Percentiles rank a stretch among this genome's conserved stretches.
These are phyloP conservation scores for Alentia gelatinosa DNA, from an alignment of 2,888 invertebrate genomes.

Conservation along the genomic window DNA sequence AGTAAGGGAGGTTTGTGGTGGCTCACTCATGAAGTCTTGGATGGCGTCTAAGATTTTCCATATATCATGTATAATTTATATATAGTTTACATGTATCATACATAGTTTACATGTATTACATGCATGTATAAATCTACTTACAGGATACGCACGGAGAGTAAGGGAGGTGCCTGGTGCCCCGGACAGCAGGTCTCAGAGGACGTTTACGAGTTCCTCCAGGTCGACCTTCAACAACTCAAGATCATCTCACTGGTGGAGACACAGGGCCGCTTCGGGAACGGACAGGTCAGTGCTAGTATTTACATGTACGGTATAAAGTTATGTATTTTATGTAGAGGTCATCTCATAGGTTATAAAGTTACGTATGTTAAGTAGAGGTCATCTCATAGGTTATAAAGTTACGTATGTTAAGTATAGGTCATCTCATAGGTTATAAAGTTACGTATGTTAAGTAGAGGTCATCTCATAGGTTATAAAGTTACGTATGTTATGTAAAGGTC, in stretches of 20 bases:
- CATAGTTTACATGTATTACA: not conserved
- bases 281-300: conserved; percentile 81
- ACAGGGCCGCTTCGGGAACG: conserved; percentile 95
- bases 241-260: conserved; percentile 92
- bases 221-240: conserved; percentile 88
- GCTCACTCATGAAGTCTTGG: too few relatives aligned
- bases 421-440: too few relatives aligned
- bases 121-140: not conserved
- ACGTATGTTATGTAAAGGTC: too few relatives aligned
- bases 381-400: too few relatives aligned
- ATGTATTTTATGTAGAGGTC: not conserved
- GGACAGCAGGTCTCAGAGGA: conserved; percentile 86
- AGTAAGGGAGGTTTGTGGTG: conserved; percentile 90
- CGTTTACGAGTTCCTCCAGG: conserved; percentile 90
- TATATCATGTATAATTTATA: too few relatives aligned
- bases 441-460: too few relatives aligned
- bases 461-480: too few relatives aligned
- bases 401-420: too few relatives aligned
- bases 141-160: conserved; percentile 55
- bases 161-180: conserved; percentile 94
- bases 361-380: too few relatives aligned
- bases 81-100: too few relatives aligned
- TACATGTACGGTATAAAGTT: not conserved
- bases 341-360: not conserved
- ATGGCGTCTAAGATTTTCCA: too few relatives aligned